Evolutionary conservation across 2,888 invertebrate species (phyloP).

Genomic region (Tinea trinotella): DNA sequence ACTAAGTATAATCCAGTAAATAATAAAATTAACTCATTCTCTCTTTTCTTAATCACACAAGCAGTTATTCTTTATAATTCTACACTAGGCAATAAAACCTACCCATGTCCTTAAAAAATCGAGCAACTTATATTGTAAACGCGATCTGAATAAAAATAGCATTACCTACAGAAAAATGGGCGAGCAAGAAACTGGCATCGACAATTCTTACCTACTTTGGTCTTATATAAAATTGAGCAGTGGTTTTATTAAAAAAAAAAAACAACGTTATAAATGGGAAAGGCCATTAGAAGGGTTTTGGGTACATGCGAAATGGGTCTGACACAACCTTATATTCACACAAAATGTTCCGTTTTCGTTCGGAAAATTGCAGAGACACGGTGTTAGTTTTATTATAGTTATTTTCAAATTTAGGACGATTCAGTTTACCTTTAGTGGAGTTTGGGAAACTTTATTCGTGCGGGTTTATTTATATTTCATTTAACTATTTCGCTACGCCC

Average conservation of each 20-base stretch:
- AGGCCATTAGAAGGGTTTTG: conserved; percentile 18
- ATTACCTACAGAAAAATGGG: neutral
- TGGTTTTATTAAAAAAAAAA: conserved; percentile 13
- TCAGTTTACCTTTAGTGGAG: neutral
- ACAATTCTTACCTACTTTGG: neutral
- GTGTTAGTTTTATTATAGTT: neutral
- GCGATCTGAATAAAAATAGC: conserved; percentile 7
- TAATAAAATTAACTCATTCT: no score
- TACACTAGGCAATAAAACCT: no score
- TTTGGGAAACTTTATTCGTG: neutral
- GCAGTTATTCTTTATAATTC: no score
- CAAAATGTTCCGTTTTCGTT: neutral
- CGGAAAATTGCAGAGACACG: neutral
- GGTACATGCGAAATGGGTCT: neutral
- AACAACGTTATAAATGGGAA: conserved; percentile 9
- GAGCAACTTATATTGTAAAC: neutral
- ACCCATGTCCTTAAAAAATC: neutral
- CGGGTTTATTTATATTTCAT: no score
- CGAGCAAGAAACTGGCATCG: neutral
- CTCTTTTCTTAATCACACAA: no score
- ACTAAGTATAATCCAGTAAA: no score
- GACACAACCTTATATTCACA: neutral
- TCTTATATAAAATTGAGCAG: neutral
- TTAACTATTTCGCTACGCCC: no score
- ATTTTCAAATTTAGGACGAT: neutral